Conservation (phyloP, 2,888 invertebrate species). For the Mesochorus sp. region DNA sequence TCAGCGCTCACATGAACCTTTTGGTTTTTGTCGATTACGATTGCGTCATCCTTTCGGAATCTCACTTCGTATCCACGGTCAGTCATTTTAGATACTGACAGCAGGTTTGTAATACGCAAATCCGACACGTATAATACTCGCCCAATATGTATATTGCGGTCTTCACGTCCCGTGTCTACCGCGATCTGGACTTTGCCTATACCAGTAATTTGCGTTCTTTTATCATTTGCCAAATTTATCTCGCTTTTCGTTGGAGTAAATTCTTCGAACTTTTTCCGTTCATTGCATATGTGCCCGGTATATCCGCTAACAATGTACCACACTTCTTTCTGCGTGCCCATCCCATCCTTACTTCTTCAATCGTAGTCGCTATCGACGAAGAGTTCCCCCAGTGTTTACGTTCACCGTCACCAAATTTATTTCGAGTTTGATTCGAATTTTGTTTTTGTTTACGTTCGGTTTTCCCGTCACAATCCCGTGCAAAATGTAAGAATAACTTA, state of each 20-base stretch:
- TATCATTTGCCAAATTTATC: slow-evolving; percentile 47
- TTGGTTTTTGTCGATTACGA: slow-evolving; percentile 32
- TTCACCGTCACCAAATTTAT: not conserved
- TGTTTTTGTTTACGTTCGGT: not conserved
- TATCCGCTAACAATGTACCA: slow-evolving; percentile 51
- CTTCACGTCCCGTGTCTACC: slow-evolving; percentile 7
- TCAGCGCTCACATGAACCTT: slow-evolving; percentile 34
- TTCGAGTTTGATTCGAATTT: slow-evolving; percentile 14
- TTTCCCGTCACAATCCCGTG: not conserved
- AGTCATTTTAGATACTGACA: slow-evolving; percentile 58
- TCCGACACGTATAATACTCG: slow-evolving; percentile 33
- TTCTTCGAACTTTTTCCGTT: slow-evolving; percentile 25
- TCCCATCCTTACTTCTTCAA: not conserved
- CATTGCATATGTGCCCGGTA: slow-evolving; percentile 45
- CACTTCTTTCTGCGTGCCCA: not conserved
- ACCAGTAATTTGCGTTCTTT: slow-evolving; percentile 38
- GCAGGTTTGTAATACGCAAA: slow-evolving; percentile 50
- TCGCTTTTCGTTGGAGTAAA: slow-evolving; percentile 21
- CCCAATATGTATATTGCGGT: slow-evolving; percentile 20
- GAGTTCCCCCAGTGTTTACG: too few species aligned
- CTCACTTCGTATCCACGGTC: slow-evolving; percentile 47
- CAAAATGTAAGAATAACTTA: too few species aligned
- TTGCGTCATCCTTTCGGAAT: slow-evolving; percentile 43
- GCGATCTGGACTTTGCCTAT: slow-evolving; percentile 27
- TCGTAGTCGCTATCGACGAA: not conserved